Conservation (phyloP, 2,797 vertebrate genomes). For the Cheirogaleus major region DNA sequence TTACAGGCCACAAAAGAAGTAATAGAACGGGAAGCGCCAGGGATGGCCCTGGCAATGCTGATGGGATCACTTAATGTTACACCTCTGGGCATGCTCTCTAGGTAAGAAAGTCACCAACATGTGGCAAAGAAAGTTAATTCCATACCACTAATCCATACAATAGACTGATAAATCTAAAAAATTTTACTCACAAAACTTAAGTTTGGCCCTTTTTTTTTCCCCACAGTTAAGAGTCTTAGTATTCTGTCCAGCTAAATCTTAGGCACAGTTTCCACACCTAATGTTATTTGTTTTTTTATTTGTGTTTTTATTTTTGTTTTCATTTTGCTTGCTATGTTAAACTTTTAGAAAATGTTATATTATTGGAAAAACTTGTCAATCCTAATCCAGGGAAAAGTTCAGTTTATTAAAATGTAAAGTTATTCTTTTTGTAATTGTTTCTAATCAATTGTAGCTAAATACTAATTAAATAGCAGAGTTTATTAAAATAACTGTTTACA, state of each 20-base stretch:
- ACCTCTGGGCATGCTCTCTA: conserved; percentile 98
- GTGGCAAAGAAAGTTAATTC: conserved; percentile 64
- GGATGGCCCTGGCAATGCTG: conserved; percentile 99
- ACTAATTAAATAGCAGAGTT: conserved; percentile 27
- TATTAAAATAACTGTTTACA: conserved; percentile 25
- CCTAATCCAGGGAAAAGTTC: neutral
- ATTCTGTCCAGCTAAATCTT: neutral
- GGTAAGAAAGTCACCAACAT: conserved; percentile 87
- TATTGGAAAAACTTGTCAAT: neutral
- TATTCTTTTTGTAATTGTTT: conserved; percentile 32
- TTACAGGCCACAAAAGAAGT: conserved; percentile 98
- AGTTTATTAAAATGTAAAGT: conserved; percentile 14
- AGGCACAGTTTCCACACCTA: neutral
- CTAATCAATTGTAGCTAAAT: conserved; percentile 26
- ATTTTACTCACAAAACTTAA: neutral
- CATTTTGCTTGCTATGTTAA: neutral
- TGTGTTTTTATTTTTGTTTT: neutral
- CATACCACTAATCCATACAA: conserved; percentile 31
- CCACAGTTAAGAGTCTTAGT: conserved; percentile 15
- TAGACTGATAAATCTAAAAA: neutral
- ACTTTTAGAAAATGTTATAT: neutral
- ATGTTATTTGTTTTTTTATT: neutral
- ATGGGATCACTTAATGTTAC: conserved; percentile 99
- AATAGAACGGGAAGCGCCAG: conserved; percentile 98
- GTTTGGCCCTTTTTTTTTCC: neutral